phyloP scores from a whole-genome alignment of 2,113 vertebrate genomes.

The Entomyzon cyanotis region DNA sequence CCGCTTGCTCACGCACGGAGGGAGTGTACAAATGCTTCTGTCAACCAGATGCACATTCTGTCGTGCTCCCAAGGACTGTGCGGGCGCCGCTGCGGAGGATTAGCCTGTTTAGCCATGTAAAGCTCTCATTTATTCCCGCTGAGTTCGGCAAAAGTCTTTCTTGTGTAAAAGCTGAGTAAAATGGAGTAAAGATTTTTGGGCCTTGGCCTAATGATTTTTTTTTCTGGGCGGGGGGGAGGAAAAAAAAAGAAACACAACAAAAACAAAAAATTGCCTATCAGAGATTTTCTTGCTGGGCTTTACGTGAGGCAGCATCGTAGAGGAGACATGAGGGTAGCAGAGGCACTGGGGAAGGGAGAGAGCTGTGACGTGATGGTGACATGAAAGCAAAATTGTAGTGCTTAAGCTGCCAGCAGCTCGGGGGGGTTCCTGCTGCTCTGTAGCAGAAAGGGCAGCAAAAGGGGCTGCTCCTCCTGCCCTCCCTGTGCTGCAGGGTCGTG shows the following conservation, averaged over 20 bases:
- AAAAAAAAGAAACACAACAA: too few relatives aligned
- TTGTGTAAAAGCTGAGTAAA: conserved; percentile 7
- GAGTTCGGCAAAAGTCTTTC: conserved; percentile 14
- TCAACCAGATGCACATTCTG: conserved; percentile 41
- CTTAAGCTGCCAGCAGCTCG: background rate
- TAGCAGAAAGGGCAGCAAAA: background rate
- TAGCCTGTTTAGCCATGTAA: conserved; percentile 7
- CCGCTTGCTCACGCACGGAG: background rate
- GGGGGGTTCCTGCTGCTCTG: background rate
- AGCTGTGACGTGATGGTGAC: background rate
- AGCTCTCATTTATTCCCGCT: conserved; percentile 56
- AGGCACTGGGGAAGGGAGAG: background rate
- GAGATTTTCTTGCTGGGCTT: background rate
- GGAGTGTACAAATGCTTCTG: conserved; percentile 20
- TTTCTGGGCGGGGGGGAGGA: fast-evolving
- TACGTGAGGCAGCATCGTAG: background rate
- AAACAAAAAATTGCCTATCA: background rate
- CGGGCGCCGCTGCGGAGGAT: conserved; percentile 36
- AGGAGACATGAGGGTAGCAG: background rate
- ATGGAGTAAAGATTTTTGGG: background rate
- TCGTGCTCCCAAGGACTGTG: conserved; percentile 13
- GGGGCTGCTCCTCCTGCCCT: background rate
- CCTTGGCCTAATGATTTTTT: background rate
- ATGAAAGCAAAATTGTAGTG: background rate
- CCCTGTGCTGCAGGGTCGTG: fast-evolving